These are phyloP conservation scores for Lypha dubia DNA, from an alignment of 2,888 invertebrate genomes.

Conservation along the genomic window DNA sequence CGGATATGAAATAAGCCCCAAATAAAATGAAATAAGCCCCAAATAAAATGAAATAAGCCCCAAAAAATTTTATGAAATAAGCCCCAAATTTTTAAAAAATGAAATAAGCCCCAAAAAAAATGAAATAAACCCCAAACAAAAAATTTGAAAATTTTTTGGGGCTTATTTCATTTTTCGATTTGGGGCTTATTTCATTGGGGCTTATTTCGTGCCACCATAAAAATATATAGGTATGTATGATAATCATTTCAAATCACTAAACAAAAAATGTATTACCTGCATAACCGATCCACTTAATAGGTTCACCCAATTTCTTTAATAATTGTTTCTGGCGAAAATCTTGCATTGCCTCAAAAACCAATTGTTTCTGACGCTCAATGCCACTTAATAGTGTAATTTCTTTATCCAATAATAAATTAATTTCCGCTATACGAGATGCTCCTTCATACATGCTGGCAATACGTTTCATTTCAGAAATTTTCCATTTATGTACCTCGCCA, in stretches of 20 bases:
- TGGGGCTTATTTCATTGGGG: too few species aligned
- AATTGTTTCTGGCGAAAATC: constrained; percentile 86
- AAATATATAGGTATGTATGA: too few species aligned
- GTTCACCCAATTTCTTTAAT: constrained; percentile 88
- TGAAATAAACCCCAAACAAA: too few species aligned
- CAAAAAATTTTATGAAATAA: too few species aligned
- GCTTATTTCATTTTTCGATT: too few species aligned
- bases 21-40: too few species aligned
- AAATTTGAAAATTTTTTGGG: too few species aligned
- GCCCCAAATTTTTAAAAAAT: too few species aligned
- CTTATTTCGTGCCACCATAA: too few species aligned
- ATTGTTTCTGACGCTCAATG: constrained; percentile 87
- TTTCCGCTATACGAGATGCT: constrained; percentile 88
- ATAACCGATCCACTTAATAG: constrained; percentile 90
- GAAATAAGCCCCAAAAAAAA: too few species aligned
- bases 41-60: too few species aligned
- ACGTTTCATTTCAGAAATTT: constrained; percentile 85
- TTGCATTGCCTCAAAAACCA: constrained; percentile 86
- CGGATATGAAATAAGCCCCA: too few species aligned
- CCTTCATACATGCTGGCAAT: constrained; percentile 87
- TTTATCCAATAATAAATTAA: constrained; percentile 88
- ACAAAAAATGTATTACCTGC: constrained; percentile 84
- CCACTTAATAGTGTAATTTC: constrained; percentile 85
- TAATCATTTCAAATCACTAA: background rate
- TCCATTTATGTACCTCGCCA: constrained; percentile 83